phyloP scores from a whole-genome alignment of 2,797 vertebrate species.

The Heteromormyrus szaboi region DNA sequence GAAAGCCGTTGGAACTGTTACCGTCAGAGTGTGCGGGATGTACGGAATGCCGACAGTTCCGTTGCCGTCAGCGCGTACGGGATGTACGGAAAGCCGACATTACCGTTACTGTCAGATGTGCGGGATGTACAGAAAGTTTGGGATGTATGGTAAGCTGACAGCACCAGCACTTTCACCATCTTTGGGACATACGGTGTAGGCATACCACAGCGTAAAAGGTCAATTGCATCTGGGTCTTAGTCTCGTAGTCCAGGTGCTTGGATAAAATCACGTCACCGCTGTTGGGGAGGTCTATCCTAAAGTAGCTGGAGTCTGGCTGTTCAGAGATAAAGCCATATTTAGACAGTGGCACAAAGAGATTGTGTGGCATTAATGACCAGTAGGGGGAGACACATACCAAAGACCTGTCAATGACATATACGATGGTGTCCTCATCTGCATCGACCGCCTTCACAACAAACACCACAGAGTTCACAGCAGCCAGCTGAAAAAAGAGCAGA shows the following conservation, averaged over 20 bases:
- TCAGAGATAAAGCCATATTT: background rate
- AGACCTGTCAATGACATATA: slow-evolving; percentile 67
- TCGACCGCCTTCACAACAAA: slow-evolving; percentile 68
- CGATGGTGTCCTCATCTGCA: slow-evolving; percentile 64
- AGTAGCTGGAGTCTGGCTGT: slow-evolving; percentile 70
- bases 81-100: background rate
- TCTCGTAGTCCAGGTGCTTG: slow-evolving; percentile 73
- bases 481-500: slow-evolving; percentile 47
- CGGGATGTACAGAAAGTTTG: background rate
- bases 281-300: slow-evolving; percentile 71
- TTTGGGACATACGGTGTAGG: background rate
- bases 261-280: slow-evolving; percentile 70
- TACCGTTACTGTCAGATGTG: background rate
- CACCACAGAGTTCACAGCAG: slow-evolving; percentile 59
- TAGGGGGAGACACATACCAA: slow-evolving; percentile 46
- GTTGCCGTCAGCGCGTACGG: too few relatives aligned
- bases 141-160: background rate
- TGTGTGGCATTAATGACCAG: background rate
- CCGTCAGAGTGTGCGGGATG: background rate
- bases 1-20: background rate
- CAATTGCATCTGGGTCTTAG: slow-evolving; percentile 59
- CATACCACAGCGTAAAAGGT: slow-evolving; percentile 66
- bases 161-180: background rate
- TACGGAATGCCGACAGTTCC: too few relatives aligned
- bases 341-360: background rate